phyloP scores from a whole-genome alignment of 2,797 vertebrate genomes.

The Hydrocynus forskahlii region DNA sequence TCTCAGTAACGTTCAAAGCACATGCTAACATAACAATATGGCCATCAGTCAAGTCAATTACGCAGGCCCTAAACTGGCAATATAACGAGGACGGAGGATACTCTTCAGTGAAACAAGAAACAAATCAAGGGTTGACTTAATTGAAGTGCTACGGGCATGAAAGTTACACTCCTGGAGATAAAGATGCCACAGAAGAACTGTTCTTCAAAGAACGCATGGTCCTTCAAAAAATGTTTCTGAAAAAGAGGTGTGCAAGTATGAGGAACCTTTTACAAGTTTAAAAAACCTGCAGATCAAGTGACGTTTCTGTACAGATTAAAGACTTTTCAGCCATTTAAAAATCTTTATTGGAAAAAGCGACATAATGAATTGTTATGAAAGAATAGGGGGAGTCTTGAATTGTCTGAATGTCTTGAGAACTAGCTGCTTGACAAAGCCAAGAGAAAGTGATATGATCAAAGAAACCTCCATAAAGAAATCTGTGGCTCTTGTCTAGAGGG shows the following conservation, averaged over 20 bases:
- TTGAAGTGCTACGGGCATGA: not conserved
- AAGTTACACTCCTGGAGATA: not conserved
- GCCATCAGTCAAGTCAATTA: slow-evolving; percentile 44
- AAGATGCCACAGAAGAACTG: not conserved
- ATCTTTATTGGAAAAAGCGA: not conserved
- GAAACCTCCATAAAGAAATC: slow-evolving; percentile 8
- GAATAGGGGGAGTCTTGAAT: not conserved
- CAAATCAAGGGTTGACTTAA: slow-evolving; percentile 5
- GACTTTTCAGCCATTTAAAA: not conserved
- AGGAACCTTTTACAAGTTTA: not conserved
- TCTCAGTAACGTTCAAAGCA: slow-evolving; percentile 13
- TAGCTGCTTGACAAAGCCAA: not conserved
- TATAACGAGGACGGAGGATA: slow-evolving; percentile 18
- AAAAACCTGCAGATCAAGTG: not conserved
- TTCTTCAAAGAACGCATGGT: not conserved
- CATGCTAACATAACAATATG: slow-evolving; percentile 17
- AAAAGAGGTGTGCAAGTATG: too few species aligned
- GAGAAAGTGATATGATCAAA: slow-evolving; percentile 13
- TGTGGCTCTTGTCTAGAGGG: not conserved
- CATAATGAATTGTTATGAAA: not conserved
- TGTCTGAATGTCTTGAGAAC: slow-evolving; percentile 4
- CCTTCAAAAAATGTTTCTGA: not conserved
- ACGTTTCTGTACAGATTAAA: not conserved
- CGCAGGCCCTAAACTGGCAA: slow-evolving; percentile 1
- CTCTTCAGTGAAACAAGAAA: not conserved